Evolutionary conservation across 1,140 invertebrate genomes (phyloP).

Genomic region (Heliconius eleuchia): DNA sequence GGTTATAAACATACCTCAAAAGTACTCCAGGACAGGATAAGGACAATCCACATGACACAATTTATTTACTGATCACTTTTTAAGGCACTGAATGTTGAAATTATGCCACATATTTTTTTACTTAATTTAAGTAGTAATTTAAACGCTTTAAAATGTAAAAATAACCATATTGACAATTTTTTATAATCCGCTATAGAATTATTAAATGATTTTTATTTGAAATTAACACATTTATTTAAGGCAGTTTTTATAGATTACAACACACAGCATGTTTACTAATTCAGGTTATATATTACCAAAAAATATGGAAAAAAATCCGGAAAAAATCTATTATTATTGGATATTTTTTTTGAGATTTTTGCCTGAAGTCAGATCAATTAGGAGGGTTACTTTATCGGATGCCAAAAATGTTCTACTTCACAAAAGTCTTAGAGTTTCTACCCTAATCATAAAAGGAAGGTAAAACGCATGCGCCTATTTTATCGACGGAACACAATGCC

Average conservation of each 20-base stretch:
- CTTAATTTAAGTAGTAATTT: neutral
- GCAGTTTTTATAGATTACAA: neutral
- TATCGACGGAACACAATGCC: slow-evolving; percentile 21
- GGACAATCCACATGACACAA: slow-evolving; percentile 10
- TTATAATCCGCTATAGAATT: neutral
- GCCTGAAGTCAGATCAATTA: neutral
- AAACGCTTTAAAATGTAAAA: neutral
- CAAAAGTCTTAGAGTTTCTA: slow-evolving; percentile 33
- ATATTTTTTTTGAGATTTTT: neutral
- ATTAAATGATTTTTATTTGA: neutral
- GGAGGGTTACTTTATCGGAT: slow-evolving; percentile 21
- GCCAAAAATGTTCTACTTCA: slow-evolving; percentile 36
- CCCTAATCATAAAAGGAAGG: slow-evolving; percentile 29
- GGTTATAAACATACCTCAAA: slow-evolving; percentile 26
- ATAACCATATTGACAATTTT: neutral
- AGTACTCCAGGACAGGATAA: neutral
- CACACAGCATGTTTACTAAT: neutral
- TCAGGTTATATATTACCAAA: neutral
- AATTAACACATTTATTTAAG: neutral
- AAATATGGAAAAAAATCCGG: neutral
- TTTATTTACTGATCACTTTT: slow-evolving; percentile 15
- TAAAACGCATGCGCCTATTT: slow-evolving; percentile 35
- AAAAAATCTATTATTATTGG: neutral
- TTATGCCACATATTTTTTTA: neutral
- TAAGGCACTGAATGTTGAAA: slow-evolving; percentile 22